A percentile compares a stretch with the other conserved stretches of the same genome.
phyloP scores from a whole-genome alignment of 2,113 vertebrate genomes.

The Crotalus tigris region DNA sequence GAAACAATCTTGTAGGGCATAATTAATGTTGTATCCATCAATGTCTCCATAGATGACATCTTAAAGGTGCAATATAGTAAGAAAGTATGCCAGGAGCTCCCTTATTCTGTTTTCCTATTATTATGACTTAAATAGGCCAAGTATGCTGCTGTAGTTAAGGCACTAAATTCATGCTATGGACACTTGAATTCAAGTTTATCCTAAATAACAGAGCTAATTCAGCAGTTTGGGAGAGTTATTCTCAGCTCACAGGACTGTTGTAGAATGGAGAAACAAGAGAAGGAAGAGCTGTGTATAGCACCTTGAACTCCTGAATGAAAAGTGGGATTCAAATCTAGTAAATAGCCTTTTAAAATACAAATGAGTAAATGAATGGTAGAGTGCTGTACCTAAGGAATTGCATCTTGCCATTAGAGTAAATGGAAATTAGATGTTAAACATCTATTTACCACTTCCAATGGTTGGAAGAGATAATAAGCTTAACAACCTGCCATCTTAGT shows the following conservation, averaged over 20 bases:
- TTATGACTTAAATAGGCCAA: neutral
- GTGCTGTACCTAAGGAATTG: neutral
- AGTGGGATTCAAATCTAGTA: neutral
- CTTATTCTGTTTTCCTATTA: neutral
- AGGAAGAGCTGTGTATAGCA: neutral
- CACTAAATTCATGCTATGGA: neutral
- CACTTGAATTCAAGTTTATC: neutral
- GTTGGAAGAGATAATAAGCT: neutral
- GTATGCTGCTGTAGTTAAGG: neutral
- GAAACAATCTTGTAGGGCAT: neutral
- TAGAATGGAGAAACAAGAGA: neutral
- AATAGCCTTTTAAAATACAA: neutral
- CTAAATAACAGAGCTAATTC: neutral
- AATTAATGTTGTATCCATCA: neutral
- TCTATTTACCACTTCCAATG: neutral
- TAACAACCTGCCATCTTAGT: neutral
- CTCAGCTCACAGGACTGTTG: neutral
- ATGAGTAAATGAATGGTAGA: neutral
- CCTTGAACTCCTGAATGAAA: neutral
- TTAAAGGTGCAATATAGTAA: neutral
- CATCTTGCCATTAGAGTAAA: neutral
- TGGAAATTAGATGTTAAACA: neutral
- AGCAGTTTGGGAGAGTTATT: neutral
- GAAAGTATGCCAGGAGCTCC: neutral
- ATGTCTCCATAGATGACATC: neutral